phyloP scores from a whole-genome alignment of 2,888 invertebrate species.

The Ferrisia virgata region DNA sequence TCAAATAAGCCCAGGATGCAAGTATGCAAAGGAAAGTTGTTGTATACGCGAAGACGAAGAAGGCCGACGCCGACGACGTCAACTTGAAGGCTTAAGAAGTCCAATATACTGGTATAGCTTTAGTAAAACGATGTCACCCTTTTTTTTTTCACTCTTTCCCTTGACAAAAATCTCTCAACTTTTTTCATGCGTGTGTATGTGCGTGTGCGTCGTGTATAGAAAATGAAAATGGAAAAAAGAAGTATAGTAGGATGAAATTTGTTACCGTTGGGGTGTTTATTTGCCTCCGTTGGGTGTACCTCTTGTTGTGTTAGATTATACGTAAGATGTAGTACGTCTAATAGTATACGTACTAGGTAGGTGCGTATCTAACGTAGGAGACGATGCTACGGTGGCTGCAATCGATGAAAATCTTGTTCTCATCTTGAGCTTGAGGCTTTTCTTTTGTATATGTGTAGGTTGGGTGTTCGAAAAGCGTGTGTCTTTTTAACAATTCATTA shows the following conservation, averaged over 20 bases:
- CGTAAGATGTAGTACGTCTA: neutral
- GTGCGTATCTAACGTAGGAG: no score
- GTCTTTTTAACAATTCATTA: slow-evolving; percentile 7
- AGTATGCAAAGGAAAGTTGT: neutral
- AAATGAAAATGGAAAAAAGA: neutral
- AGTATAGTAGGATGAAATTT: no score
- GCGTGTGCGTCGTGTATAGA: neutral
- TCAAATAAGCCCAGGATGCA: neutral
- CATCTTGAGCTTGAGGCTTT: neutral
- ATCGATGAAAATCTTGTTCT: neutral
- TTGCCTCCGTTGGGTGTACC: neutral
- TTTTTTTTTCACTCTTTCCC: neutral
- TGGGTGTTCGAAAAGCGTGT: no score
- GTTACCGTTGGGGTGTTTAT: neutral
- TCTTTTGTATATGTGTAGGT: no score
- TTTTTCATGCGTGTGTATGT: neutral
- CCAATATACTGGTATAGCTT: neutral
- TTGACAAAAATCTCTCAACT: neutral
- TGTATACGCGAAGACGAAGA: no score
- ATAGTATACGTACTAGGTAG: no score
- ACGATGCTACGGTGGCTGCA: neutral
- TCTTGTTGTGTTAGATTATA: neutral
- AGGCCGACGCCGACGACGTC: no score
- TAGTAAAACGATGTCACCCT: neutral
- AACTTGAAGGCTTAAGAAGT: neutral